Evolutionary conservation across 1,140 invertebrate genomes (phyloP).

Genomic region (Rhizoglyphus robini): DNA sequence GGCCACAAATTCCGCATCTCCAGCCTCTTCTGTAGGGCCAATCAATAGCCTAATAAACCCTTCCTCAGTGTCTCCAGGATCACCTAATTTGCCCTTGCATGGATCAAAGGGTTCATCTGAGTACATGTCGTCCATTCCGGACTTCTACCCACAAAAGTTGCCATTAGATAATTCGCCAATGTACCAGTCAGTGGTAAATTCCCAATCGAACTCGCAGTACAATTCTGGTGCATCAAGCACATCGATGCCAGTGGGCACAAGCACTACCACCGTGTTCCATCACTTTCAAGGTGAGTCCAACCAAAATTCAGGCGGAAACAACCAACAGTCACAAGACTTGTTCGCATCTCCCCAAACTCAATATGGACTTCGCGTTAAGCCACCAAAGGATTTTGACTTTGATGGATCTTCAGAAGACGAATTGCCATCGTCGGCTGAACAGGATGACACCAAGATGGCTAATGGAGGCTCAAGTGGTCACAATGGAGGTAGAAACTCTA

Average conservation of each 20-base stretch:
- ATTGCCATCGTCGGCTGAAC: background rate
- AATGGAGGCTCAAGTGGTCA: background rate
- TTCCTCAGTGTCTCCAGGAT: background rate
- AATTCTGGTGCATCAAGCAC: background rate
- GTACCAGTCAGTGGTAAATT: background rate
- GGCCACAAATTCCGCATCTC: background rate
- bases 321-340: background rate
- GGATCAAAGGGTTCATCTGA: background rate
- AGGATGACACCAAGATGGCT: conserved; percentile 8
- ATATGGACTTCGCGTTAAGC: background rate
- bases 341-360: background rate
- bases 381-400: background rate
- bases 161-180: background rate
- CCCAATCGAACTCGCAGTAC: background rate
- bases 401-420: background rate
- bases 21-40: background rate
- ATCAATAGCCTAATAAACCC: background rate
- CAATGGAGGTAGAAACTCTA: background rate
- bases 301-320: background rate
- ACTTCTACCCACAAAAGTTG: background rate
- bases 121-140: background rate
- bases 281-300: background rate
- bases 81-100: background rate
- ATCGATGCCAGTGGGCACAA: background rate
- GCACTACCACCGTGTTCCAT: background rate